Evolutionary conservation across 2,113 vertebrate genomes (phyloP), one percentile per base, ranked within the genome.

Genomic region (Pluvianellus socialis): DNA sequence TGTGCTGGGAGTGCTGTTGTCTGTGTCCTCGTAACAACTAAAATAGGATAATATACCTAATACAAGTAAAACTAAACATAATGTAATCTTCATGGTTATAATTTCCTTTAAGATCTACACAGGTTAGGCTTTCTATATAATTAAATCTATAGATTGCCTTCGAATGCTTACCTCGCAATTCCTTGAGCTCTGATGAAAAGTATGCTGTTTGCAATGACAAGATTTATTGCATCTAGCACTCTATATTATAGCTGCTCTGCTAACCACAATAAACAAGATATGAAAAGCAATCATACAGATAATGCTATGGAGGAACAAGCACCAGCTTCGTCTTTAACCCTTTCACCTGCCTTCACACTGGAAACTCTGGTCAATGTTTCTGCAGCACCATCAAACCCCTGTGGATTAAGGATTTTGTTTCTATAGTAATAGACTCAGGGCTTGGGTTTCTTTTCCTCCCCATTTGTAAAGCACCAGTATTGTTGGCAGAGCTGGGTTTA

Each of bases 251-350:
- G 91, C 91, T 94, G 94, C 95, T 97, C 95, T n/a, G 52, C 94
- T 97, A 97, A 97, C 89, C 94, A 95, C 97, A 93, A 95, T 96
- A 97, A 97, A 97, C 97, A 98, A 97, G 97, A 96, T 95, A 97
- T 81, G 95, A 97, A 97, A 97, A 97, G 97, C 94, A 97, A 98
- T 98, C 96, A 97, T 65, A 96, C 86, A 96, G 97, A 96, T 97
- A 97, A 98, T 83, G 66, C 89, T 75, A 86, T 9, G 67, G 68
- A 95, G 83, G 86, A 94, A 58, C 61, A 92, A 89, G 71, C 32
- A 49, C 52, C 75, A 49, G 79, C 67, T 91, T 92, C 4, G 6
- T 76, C 82, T 93, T 97, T 96, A 97, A 97, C 96, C 93, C 96
- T 86, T 97, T 95, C 96, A 72, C 71, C 83, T 76, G 75, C 79